phyloP scores from a whole-genome alignment of 1,140 invertebrate species.

The Chlorops oryzae region DNA sequence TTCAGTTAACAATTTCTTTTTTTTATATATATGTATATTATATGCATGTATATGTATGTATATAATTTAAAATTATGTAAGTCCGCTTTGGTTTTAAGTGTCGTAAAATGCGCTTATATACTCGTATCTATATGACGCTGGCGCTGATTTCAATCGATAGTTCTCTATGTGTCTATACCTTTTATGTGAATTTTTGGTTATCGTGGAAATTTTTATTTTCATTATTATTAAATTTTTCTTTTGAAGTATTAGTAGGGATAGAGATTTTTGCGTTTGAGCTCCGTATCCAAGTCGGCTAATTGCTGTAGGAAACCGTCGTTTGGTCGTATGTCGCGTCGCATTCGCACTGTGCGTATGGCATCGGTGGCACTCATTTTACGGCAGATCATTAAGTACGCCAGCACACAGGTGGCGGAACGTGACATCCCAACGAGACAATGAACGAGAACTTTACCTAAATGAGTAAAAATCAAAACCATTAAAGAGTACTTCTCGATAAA shows the following conservation, averaged over 20 bases:
- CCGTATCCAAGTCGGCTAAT: conserved; percentile 64
- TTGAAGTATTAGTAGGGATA: conserved; percentile 37
- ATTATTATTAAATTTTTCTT: no score
- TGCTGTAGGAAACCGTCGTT: conserved; percentile 77
- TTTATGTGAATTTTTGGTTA: no score
- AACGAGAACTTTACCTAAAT: conserved; percentile 69
- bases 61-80: not conserved
- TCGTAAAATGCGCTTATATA: no score
- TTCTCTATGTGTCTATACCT: no score
- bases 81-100: no score
- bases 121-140: no score
- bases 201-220: no score
- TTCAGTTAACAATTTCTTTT: no score
- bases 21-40: not conserved
- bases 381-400: conserved; percentile 80
- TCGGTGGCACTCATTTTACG: conserved; percentile 68
- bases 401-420: conserved; percentile 70
- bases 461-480: conserved; percentile 4
- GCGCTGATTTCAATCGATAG: no score
- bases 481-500: not conserved
- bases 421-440: conserved; percentile 79
- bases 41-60: not conserved
- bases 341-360: conserved; percentile 63
- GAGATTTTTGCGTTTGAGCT: conserved; percentile 52
- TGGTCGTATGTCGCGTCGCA: conserved; percentile 64